Evolutionary conservation across 2,113 vertebrate species (phyloP), one percentile per base, ranked within the genome.

Genomic region (Dicaeum eximium): DNA sequence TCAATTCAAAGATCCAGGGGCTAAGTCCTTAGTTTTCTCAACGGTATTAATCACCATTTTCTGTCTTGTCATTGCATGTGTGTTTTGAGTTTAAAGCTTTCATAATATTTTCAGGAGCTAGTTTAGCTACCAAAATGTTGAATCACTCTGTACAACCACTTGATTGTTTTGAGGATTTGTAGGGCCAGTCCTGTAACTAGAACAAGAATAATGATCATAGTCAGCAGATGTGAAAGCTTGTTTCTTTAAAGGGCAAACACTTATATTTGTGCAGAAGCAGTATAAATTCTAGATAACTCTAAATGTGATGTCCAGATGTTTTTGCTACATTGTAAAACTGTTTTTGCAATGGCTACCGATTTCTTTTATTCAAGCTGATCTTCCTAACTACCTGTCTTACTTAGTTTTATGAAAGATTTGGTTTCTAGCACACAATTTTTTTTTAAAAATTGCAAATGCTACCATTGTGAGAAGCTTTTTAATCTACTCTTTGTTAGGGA

Each of bases 11-110:
- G 98, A 99, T 91, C 98, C 98, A 2, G 98, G 98, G 23, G 99
- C 99, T 77, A 99, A 99, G 97, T 98, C 99, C 31, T 98, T 99
- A 3, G 99, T 99, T 61, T 99, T 99, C 96, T 99, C 99, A 89
- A 99, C 98, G 98, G 99, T 99, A 99, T 96, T 79, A 56, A 31
- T 96, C 28, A 25, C 9, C 14, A 38, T 66, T 86, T 96, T 92
- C 37, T 79, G 15, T 87, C 37, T 94, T 53, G 1, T 54, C 8
- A 67, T 77, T 86, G 31, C 30, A 2, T 56, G 3, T 61, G 30
- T 72, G 35, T 54, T 61, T 47, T 23, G 60, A 60, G 25, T 82
- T 91, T 42, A 90, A 93, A 85, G n/a, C 0, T 0, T 50, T 82
- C 38, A 24, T 20, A 27, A 35, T 54, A 33, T 69, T 94, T 91